These are phyloP conservation scores for Xerus inauris DNA, from an alignment of 2,113 vertebrate species.

Conservation along the genomic window DNA sequence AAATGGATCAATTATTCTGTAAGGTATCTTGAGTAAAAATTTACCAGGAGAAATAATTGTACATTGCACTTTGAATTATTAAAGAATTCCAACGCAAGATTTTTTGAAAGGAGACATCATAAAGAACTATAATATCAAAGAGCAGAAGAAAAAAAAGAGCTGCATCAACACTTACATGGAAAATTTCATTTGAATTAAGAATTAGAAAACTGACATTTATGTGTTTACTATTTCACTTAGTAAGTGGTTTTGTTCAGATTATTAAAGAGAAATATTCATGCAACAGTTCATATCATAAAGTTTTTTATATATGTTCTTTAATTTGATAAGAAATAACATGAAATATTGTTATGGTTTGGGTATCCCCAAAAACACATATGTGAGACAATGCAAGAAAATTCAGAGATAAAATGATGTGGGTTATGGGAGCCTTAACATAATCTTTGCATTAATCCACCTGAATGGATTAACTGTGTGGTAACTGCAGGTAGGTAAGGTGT, in stretches of 20 bases:
- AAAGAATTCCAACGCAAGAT: not conserved
- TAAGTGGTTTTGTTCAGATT: not conserved
- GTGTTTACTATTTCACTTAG: not conserved
- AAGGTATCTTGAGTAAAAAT: not conserved
- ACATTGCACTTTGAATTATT: not conserved
- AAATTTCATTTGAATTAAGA: not conserved
- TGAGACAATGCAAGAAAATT: no score
- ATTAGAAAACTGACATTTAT: not conserved
- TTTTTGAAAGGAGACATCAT: not conserved
- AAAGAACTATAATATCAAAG: not conserved
- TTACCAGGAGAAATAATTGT: not conserved
- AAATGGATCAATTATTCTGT: not conserved
- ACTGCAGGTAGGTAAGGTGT: no score
- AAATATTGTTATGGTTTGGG: not conserved
- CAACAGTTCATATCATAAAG: not conserved
- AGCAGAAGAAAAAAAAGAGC: not conserved
- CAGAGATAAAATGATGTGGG: no score
- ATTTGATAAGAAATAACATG: not conserved
- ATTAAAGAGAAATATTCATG: not conserved
- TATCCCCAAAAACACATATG: no score
- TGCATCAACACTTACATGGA: not conserved
- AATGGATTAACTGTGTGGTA: no score
- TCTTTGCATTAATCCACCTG: no score
- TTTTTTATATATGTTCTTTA: not conserved
- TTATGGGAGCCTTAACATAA: no score